phyloP scores from a whole-genome alignment of 2,797 vertebrate species.

The Pseudochirops cupreus region DNA sequence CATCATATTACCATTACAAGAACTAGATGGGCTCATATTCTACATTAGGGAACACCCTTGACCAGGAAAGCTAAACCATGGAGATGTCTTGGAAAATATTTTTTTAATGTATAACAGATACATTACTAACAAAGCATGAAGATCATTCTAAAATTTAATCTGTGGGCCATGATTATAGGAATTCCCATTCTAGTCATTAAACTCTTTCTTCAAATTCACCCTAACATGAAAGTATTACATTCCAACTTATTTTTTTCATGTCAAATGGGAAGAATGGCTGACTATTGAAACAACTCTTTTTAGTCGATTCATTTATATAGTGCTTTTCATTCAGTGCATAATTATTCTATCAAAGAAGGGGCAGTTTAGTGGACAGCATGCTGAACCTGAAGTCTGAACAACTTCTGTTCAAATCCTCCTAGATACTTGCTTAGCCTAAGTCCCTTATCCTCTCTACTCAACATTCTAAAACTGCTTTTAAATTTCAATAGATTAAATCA shows the following conservation, averaged over 20 bases:
- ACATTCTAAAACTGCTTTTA: neutral
- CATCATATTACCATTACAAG: constrained; percentile 87
- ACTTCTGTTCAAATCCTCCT: neutral
- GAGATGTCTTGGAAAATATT: constrained; percentile 74
- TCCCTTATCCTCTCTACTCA: neutral
- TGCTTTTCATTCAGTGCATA: neutral
- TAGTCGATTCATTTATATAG: neutral
- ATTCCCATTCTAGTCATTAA: constrained; percentile 68
- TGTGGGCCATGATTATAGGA: constrained; percentile 62
- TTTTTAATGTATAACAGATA: constrained; percentile 59
- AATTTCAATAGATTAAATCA: neutral
- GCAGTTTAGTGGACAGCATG: neutral
- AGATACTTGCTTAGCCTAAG: neutral
- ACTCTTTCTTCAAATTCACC: constrained; percentile 75
- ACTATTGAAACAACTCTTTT: neutral
- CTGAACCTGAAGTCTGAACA: neutral
- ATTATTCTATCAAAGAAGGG: neutral
- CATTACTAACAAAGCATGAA: constrained; percentile 75
- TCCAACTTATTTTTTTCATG: constrained; percentile 49
- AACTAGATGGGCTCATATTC: constrained; percentile 77
- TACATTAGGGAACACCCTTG: constrained; percentile 56
- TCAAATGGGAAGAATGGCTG: constrained; percentile 59
- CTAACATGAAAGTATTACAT: constrained; percentile 64
- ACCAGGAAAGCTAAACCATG: constrained; percentile 53
- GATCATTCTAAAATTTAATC: constrained; percentile 71